Evolutionary conservation across 2,113 vertebrate species (phyloP), one percentile per base, ranked within the genome.

Genomic region (Macroglossus sobrinus): DNA sequence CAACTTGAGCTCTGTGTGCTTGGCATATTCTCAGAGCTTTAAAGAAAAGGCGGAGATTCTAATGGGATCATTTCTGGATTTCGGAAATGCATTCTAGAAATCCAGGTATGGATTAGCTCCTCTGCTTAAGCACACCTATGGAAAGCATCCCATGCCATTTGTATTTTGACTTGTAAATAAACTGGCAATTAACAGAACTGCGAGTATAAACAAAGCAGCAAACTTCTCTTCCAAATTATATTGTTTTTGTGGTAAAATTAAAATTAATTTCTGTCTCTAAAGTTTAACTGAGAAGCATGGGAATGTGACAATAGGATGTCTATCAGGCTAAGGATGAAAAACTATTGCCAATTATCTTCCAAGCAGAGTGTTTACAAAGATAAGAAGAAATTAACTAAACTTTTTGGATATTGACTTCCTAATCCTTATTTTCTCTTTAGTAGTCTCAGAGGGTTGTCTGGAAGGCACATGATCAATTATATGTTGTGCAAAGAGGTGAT

Each of bases 121-220:
- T 84, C 69, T 79, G 9, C 53, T 47, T 57, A 88, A 18, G 5
- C 19, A 88, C n/a, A 84, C 57, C 24, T 53, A 53, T 13, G 69
- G 38, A 84, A 84, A 72, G 1, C 26, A 53, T 50, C 16, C 78
- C 22, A 66, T 66, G 28, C 45, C 13, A 50, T 47, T 91, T 75
- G 16, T 4, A 45, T 75, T 88, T 79, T 94, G 69, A 53, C 30
- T 84, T 93, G 33, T 59, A 93, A 94, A 84, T 75, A 80, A 91
- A 28, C 21, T 80, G 21, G 2, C 35, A 64, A 66, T 69, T 82
- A 40, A 80, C 26, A 94, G 43, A 86, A 86, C 30, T 53, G 63
- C 40, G 11, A 45, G 19, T 64, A 59, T 71, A 16, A 75, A 13
- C 57, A 80, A 95, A 95, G 9, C 38, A 84, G 22, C 15, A 75